Conservation (phyloP, 2,113 vertebrate genomes). For the Anthoscopus minutus region DNA sequence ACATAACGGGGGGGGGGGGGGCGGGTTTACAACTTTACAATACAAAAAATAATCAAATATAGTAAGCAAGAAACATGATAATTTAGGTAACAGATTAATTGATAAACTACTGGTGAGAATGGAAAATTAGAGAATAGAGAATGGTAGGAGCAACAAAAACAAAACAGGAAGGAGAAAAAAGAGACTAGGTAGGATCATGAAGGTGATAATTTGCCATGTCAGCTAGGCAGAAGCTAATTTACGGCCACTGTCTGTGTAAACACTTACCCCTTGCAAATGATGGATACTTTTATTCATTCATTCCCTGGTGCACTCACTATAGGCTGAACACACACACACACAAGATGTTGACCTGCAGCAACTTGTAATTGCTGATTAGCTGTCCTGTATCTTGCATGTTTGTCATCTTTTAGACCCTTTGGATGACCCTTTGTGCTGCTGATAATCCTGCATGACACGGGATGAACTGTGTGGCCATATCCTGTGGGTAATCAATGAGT, state of each 20-base stretch:
- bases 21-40: no score
- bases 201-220: neutral
- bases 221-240: neutral
- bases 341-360: neutral
- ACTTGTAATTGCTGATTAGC: neutral
- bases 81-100: neutral
- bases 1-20: no score
- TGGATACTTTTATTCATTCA: neutral
- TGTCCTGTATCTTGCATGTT: neutral
- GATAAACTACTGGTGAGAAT: neutral
- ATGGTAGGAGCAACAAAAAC: neutral
- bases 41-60: no score
- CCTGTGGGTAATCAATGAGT: rapidly evolving
- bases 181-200: neutral
- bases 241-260: neutral
- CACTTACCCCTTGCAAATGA: neutral
- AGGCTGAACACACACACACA: neutral
- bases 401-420: neutral
- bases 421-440: neutral
- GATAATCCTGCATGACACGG: neutral
- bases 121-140: neutral
- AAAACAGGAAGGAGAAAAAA: neutral
- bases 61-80: no score
- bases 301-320: neutral
- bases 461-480: neutral